Base-by-base conservation (phyloP, 2,113 vertebrate species). In the Madoqua kirkii region DNA sequence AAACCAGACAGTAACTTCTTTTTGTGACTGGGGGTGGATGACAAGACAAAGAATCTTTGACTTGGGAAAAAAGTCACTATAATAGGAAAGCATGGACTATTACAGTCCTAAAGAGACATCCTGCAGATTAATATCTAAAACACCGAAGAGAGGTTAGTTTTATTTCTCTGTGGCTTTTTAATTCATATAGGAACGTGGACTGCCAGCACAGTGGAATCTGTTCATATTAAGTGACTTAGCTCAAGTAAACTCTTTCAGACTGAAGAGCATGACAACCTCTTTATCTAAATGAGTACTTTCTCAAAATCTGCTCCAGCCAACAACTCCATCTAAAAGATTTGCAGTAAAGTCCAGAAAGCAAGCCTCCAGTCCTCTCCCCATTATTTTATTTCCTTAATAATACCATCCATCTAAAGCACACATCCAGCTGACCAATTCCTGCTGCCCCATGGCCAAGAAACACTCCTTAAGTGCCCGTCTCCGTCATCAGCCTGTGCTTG, bases 391-490 rank as follows among this genome's bases (percentile, higher is more conserved):
- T 92, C 52, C 78, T 36, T 85, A 93, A 60, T 76, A 91, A 50
- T 6, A 92, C 25, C 25, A 76, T 45, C 64, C 85, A 50, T n/a
- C 88, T 55, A 96, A 83, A 88, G 36, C 89, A 95, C n/a, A 90
- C 43, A 87, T 40, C 23, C 45, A 87, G 36, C 33, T 57, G n/a
- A 78, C 45, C 50, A 54, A 57, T 15, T 71, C 76, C 74, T 67
- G 59, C 86, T 15, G n/a, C 60, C n/a, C 36, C 7, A 2, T 3
- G 76, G 48, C 54, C 93, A 88, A 85, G 40, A 91, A 97, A 48
- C 54, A 62, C 4, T 50, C 88, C 93, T 96, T 89, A 96, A 91
- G 96, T 86, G 93, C 17, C 79, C 3, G 13, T 93, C 93, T 96
- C 88, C 82, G 95, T 95, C 95, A 79, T 91, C 96, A 93, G 89